Evolutionary conservation across 2,888 invertebrate genomes (phyloP).

Genomic region (Oscheius myriophilus): DNA sequence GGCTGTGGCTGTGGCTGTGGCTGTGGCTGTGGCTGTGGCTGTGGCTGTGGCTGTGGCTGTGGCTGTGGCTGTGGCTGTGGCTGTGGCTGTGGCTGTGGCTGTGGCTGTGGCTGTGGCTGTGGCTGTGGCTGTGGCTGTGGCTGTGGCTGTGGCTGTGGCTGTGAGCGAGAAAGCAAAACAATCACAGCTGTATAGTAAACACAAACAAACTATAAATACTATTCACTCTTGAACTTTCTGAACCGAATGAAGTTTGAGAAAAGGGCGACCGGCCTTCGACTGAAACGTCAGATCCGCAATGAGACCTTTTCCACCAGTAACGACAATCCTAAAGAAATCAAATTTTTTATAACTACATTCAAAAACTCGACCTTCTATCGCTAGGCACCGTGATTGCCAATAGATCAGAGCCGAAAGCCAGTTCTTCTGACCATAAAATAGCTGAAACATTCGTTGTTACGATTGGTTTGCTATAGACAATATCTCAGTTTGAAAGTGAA

Average conservation of each 20-base stretch:
- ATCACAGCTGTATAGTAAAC: too few relatives aligned
- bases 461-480: too few relatives aligned
- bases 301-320: constrained; percentile 26
- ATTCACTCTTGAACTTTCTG: constrained; percentile 4
- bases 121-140: too few relatives aligned
- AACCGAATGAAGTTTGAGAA: constrained; percentile 21
- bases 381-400: constrained; percentile 10
- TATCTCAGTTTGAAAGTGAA: too few relatives aligned
- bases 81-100: too few relatives aligned
- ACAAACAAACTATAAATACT: background rate
- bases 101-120: too few relatives aligned
- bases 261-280: constrained; percentile 22
- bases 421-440: constrained; percentile 23
- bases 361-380: background rate
- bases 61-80: too few relatives aligned
- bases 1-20: too few relatives aligned
- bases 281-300: constrained; percentile 21
- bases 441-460: constrained; percentile 8
- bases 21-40: too few relatives aligned
- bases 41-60: too few relatives aligned
- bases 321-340: constrained; percentile 19
- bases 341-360: background rate
- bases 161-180: too few relatives aligned
- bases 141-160: too few relatives aligned
- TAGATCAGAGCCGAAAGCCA: constrained; percentile 15